Conservation (phyloP, 2,113 vertebrate genomes). For the Ophiodon elongatus region DNA sequence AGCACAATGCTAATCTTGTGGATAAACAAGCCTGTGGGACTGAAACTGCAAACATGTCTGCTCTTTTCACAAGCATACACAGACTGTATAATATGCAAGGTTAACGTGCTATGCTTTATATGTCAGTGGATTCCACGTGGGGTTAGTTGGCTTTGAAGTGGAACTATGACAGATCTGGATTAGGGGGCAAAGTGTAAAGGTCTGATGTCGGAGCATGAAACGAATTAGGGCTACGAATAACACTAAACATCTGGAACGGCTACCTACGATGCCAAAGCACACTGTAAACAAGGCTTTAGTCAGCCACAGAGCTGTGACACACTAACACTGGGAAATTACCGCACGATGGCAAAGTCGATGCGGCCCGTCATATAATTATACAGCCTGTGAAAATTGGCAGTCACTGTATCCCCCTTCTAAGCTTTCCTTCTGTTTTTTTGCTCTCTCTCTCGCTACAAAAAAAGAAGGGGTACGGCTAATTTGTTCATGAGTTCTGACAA, state of each 20-base stretch:
- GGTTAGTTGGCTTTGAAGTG: slow-evolving; percentile 78
- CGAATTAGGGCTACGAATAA: slow-evolving; percentile 83
- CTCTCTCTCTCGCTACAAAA: slow-evolving; percentile 11
- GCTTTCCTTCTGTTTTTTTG: slow-evolving; percentile 48
- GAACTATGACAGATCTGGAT: slow-evolving; percentile 86
- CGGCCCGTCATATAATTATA: slow-evolving; percentile 76
- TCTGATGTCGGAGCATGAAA: slow-evolving; percentile 86
- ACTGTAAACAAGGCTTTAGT: slow-evolving; percentile 83
- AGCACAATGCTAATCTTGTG: slow-evolving; percentile 44
- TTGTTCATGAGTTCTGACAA: slow-evolving; percentile 1
- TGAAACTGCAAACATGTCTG: not conserved
- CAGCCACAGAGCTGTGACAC: slow-evolving; percentile 78
- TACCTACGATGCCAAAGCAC: slow-evolving; percentile 72
- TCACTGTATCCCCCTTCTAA: slow-evolving; percentile 64
- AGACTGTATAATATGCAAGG: slow-evolving; percentile 6
- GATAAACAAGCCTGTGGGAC: slow-evolving; percentile 29
- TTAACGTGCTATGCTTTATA: slow-evolving; percentile 53
- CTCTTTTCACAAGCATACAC: slow-evolving; percentile 28
- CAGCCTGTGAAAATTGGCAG: slow-evolving; percentile 63
- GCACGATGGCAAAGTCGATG: slow-evolving; percentile 69
- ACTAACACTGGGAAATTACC: slow-evolving; percentile 53
- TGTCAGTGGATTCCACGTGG: slow-evolving; percentile 61
- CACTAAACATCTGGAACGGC: slow-evolving; percentile 84
- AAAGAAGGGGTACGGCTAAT: not conserved
- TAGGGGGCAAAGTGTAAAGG: slow-evolving; percentile 88